A percentile compares a stretch with the other conserved stretches of the same genome.
phyloP scores from a whole-genome alignment of 2,888 invertebrate species.

The Lasioglossum malachurum region DNA sequence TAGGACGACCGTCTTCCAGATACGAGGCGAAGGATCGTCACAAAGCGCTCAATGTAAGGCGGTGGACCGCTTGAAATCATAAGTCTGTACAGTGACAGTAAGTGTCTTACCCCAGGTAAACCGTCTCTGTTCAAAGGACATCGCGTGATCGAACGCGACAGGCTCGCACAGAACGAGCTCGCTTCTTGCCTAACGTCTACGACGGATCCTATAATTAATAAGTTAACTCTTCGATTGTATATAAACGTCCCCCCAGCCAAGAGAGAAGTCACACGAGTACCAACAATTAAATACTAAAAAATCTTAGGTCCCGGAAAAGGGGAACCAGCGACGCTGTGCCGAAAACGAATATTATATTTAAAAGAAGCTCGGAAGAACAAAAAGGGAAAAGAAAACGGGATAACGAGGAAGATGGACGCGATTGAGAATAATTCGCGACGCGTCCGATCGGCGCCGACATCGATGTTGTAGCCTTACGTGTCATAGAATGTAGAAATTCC shows the following conservation, averaged over 20 bases:
- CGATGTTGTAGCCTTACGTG: slow-evolving; percentile 58
- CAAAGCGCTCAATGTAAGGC: slow-evolving; percentile 22
- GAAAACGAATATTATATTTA: slow-evolving; percentile 40
- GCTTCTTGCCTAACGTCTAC: slow-evolving; percentile 63
- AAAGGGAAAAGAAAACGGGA: slow-evolving; percentile 4
- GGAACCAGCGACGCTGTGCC: slow-evolving; percentile 51
- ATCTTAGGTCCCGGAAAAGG: slow-evolving; percentile 42
- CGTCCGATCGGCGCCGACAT: slow-evolving; percentile 51
- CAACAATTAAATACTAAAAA: slow-evolving; percentile 40
- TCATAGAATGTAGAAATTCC: slow-evolving; percentile 7
- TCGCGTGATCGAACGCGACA: slow-evolving; percentile 44
- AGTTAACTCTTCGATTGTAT: slow-evolving; percentile 61
- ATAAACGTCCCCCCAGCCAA: slow-evolving; percentile 37
- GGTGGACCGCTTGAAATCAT: slow-evolving; percentile 51
- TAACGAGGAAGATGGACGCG: slow-evolving; percentile 20
- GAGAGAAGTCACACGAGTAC: slow-evolving; percentile 54
- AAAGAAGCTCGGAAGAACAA: slow-evolving; percentile 1
- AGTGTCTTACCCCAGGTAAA: slow-evolving; percentile 52
- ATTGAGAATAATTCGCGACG: slow-evolving; percentile 46
- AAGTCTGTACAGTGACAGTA: slow-evolving; percentile 70
- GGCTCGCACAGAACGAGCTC: slow-evolving; percentile 61
- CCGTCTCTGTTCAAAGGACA: slow-evolving; percentile 66
- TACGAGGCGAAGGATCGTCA: background rate
- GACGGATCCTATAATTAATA: slow-evolving; percentile 61
- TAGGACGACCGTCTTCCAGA: slow-evolving; percentile 17